These are phyloP conservation scores for Drosophila bocki DNA, from an alignment of 1,140 invertebrate genomes.

Conservation along the genomic window DNA sequence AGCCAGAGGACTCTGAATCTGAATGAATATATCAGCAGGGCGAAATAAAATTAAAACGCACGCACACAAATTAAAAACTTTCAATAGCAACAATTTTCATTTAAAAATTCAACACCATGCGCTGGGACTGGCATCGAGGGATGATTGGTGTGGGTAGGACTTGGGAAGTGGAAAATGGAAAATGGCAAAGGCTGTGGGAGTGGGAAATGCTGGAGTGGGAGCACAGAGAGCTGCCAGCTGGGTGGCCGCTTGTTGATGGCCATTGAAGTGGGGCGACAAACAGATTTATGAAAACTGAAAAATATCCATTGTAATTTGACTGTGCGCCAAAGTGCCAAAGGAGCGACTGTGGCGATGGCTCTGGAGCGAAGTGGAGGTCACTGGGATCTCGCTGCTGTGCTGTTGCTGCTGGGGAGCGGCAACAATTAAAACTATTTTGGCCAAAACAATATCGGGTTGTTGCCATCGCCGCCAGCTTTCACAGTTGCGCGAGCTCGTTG, in stretches of 20 bases:
- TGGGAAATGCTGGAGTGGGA: not conserved
- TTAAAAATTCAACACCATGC: slow-evolving; percentile 81
- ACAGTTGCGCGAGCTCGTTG: slow-evolving; percentile 42
- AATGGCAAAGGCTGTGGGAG: not conserved
- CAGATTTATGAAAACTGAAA: slow-evolving; percentile 79
- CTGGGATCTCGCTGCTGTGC: slow-evolving; percentile 16
- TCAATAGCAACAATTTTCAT: slow-evolving; percentile 83
- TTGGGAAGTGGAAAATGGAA: slow-evolving; percentile 10
- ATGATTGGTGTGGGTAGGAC: not conserved
- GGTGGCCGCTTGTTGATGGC: slow-evolving; percentile 52
- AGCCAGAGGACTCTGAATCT: slow-evolving; percentile 4
- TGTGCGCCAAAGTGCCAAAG: slow-evolving; percentile 38
- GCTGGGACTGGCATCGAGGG: slow-evolving; percentile 36
- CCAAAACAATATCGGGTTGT: slow-evolving; percentile 79
- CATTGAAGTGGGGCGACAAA: slow-evolving; percentile 72
- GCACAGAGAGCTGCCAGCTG: slow-evolving; percentile 1
- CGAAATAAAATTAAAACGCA: slow-evolving; percentile 71
- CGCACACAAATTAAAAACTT: slow-evolving; percentile 81
- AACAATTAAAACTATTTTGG: slow-evolving; percentile 81
- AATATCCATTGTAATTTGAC: slow-evolving; percentile 70
- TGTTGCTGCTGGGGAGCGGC: slow-evolving; percentile 16
- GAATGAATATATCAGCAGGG: slow-evolving; percentile 39
- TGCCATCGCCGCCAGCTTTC: slow-evolving; percentile 52
- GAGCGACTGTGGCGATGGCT: slow-evolving; percentile 9
- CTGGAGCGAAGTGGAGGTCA: slow-evolving; percentile 7